These are phyloP conservation scores for Cynopterus sphinx DNA, from an alignment of 2,797 vertebrate species.

Conservation along the genomic window DNA sequence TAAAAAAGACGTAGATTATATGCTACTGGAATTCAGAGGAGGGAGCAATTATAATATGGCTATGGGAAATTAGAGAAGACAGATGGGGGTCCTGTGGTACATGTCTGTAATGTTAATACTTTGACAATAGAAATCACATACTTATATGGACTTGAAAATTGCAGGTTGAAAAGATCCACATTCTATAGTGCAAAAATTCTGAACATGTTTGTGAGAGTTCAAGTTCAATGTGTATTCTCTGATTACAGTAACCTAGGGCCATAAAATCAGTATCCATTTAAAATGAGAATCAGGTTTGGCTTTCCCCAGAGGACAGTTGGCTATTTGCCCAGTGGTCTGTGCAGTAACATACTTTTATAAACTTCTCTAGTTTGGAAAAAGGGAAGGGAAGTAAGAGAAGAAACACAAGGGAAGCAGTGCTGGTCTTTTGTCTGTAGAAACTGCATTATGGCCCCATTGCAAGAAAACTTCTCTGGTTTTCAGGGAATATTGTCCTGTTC, in stretches of 20 bases:
- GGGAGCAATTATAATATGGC: neutral
- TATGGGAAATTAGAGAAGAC: neutral
- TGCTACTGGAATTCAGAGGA: neutral
- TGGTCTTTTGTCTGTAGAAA: neutral
- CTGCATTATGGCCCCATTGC: neutral
- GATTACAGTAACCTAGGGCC: slow-evolving; percentile 53
- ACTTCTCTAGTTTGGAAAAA: slow-evolving; percentile 47
- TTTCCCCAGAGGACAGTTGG: slow-evolving; percentile 57
- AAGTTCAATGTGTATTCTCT: slow-evolving; percentile 49
- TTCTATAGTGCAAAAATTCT: neutral
- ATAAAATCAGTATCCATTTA: slow-evolving; percentile 62
- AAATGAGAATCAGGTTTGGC: slow-evolving; percentile 60
- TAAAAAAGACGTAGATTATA: neutral
- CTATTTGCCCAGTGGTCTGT: slow-evolving; percentile 58
- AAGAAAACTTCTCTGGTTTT: neutral
- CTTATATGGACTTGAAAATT: slow-evolving; percentile 24
- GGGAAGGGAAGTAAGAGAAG: neutral
- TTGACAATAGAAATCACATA: neutral
- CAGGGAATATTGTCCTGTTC: neutral
- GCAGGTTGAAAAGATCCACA: neutral
- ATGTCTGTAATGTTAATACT: neutral
- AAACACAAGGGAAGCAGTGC: neutral
- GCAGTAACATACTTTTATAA: slow-evolving; percentile 28
- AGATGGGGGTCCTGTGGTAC: neutral
- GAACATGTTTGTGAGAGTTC: slow-evolving; percentile 17